Base-by-base conservation (phyloP, 2,113 vertebrate genomes). In the Rhinolophus ferrumequinum region DNA sequence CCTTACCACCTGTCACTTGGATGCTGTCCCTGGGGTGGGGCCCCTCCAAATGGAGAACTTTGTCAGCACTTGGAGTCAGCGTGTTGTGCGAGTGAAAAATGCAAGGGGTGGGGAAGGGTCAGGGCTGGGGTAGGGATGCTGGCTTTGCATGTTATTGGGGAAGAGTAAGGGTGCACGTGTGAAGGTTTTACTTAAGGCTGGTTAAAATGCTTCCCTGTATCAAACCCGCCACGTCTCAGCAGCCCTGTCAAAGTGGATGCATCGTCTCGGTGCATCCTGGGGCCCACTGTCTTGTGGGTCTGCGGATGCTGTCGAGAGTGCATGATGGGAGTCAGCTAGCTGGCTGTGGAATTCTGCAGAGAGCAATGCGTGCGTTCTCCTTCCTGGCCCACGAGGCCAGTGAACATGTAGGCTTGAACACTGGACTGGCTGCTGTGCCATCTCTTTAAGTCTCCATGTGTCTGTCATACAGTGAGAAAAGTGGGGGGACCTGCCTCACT, bases 91-190 rank as follows among this genome's bases (percentile, higher is more conserved):
- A 33, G 72, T 14, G 28, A 70, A 24, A 50, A 60, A 13, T 19
- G 28, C 18, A 79, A 24, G 58, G 15, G 13, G 22, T 12, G 41
- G 21, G 62, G 33, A 38, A 26, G 82, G 35, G 12, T 33, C 15
- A 3, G 38, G 52, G 19, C 10, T 26, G 44, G 30, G 5, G 11
- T 11, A 0, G 52, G 6, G 41, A 7, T n/a, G 24, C n/a, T 1
- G 2, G 11, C 30, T 33, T 64, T 75, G 35, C 16, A 0, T 21
- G 13, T n/a, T n/a, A 2, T 22, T 47, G 28, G 72, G 73, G 44
- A 75, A 70, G 41, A 13, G 8, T 44, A 18, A 60, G 47, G 44
- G 5, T 6, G 7, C 35, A 24, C 5, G 35, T 10, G 2, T 26
- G 16, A 66, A 81, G 52, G 15, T 62, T 30, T 18, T 26, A 0